Base-by-base conservation (phyloP, 2,797 vertebrate species). In the Eremophila alpestris region DNA sequence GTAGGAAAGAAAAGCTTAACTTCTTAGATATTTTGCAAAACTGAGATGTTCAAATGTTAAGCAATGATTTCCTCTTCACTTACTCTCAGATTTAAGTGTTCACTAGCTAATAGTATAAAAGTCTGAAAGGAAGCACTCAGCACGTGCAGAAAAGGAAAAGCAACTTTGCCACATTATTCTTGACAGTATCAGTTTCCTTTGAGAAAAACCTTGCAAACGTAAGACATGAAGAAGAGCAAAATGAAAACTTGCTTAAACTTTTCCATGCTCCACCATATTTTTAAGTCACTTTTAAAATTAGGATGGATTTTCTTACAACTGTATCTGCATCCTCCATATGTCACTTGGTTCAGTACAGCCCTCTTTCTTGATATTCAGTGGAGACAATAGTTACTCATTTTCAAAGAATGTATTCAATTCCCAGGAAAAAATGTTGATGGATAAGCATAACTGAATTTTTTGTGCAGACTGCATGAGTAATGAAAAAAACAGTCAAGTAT, bases 391-490 rank as follows among this genome's bases (percentile, higher is more conserved):
- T 93, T 58, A 60, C 20, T 32, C 19, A 43, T 77, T 96, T 64
- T 86, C 9, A 30, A 48, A 58, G 7, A 91, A 29, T 41, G 2
- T 81, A 78, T 83, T 46, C 52, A 54, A 56, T 84, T 78, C 14
- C 70, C 26, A 26, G 41, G 13, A 38, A 58, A 55, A 83, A 80
- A 23, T 9, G 1, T 1, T 40, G 29, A 86, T 73, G 62, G n/a
- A 82, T 95, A 73, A 93, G 18, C 48, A 8, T 86, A 77, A 91
- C 9, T n/a, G 78, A 87, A 60, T 46, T 92, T 62, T 87, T 95
- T 95, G 26, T 85, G 52, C 7, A 92, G 70, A 51, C 32, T 87
- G 58, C 85, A 45, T 75, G 74, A 49, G 64, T 74, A 90, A 56
- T 45, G 69, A 46, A 80, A 74, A 90, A 41, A 58, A 46, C 60